Evolutionary conservation across 2,888 invertebrate species (phyloP), one percentile per base, ranked within the genome.

Genomic region (Mayetiola destructor): DNA sequence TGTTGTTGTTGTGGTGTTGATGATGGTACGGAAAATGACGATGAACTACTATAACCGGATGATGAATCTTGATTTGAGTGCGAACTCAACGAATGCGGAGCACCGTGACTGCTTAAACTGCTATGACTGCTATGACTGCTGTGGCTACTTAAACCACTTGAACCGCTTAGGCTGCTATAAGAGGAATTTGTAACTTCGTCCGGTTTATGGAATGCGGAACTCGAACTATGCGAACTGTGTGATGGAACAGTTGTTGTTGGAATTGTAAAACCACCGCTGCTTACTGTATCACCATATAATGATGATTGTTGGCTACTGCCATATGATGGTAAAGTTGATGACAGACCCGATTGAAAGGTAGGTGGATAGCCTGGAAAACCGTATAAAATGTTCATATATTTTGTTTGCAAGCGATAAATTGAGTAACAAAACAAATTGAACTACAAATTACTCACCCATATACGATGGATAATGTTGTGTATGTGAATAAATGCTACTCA

Each of bases 121-220:
- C n/a, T n/a, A n/a, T n/a, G n/a, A n/a, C n/a, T n/a, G n/a, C n/a
- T n/a, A n/a, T n/a, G n/a, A n/a, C n/a, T n/a, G n/a, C n/a, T n/a
- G n/a, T n/a, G n/a, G n/a, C n/a, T n/a, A n/a, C n/a, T n/a, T n/a
- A n/a, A n/a, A n/a, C n/a, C n/a, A n/a, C n/a, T n/a, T n/a, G n/a
- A n/a, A n/a, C n/a, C n/a, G n/a, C n/a, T n/a, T n/a, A n/a, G n/a
- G n/a, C n/a, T n/a, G n/a, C 32, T 52, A 27, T 39, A 56, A 10
- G 37, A 37, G 20, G 40, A 29, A 27, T 14, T 10, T 20, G 35
- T 8, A 27, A 6, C 16, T 21, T 37, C 57, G 36, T 59, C 59
- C 6, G 59, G 59, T 29, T 56, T 36, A 55, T 59, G 59, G 29
- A 56, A 59, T 21, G 58, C 58, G 10, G 58, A 58, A 37, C 53